Base-by-base conservation (phyloP, 2,797 vertebrate species). In the Chrosomus eos region DNA sequence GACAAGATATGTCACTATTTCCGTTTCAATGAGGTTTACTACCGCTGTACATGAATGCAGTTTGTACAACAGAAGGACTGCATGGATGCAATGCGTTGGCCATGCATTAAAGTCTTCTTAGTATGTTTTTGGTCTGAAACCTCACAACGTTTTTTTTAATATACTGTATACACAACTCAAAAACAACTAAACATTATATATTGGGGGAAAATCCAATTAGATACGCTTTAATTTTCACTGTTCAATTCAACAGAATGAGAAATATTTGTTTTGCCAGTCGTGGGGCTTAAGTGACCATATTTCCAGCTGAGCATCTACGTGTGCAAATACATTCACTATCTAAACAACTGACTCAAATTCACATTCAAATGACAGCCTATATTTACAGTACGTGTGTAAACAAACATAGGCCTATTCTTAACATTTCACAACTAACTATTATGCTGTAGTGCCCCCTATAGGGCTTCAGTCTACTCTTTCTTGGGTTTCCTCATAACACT, bases 371-470 rank as follows among this genome's bases (percentile, higher is more conserved):
- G 64, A 48, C 40, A 40, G 36, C 10, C 5, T 43, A 14, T 31
- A 64, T 16, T 14, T 40, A 14, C n/a, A n/a, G n/a, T n/a, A n/a
- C 26, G 8, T 19, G 8, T 19, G 74, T 23, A 26, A 18, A 23
- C 51, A 26, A 18, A 23, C 51, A 55, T 55, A 38, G 60, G 28
- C 26, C 62, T 6, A 19, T 26, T 40, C 16, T 2, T 16, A 40
- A 26, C 13, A 3, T 19, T 62, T 28, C n/a, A 64, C 1, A 23
- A 1, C 1, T 40, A 60, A 18, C 23, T 45, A 5, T 70, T 28
- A 70, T 55, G 45, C 31, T n/a, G 4, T 5, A 28, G 79, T n/a
- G 64, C 79, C 79, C 26, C 23, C 79, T 68, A 33, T 9, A 81
- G 79, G 79, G 2, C 45, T 38, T 3, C 21, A 10, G 13, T 67